Evolutionary conservation across 2,888 invertebrate genomes (phyloP).

Genomic region (Caenorhabditis sp.): DNA sequence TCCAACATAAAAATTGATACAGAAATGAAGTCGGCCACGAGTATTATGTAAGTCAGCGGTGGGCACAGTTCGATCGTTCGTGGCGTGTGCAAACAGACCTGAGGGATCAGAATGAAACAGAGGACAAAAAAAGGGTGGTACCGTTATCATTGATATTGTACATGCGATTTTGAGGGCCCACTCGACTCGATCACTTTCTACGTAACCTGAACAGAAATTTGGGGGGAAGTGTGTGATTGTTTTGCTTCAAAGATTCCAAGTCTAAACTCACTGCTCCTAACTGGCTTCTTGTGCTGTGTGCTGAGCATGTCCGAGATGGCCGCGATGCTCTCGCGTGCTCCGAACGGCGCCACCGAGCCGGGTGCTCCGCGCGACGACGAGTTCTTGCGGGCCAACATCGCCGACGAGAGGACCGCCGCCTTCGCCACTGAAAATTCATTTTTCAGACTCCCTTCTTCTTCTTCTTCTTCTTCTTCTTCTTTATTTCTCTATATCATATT

Average conservation of each 20-base stretch:
- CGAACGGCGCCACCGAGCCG: conserved; percentile 56
- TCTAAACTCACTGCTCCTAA: conserved; percentile 55
- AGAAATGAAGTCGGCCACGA: conserved; percentile 90
- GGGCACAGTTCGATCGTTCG: conserved; percentile 92
- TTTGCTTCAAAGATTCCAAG: neutral
- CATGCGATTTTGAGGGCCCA: conserved; percentile 70
- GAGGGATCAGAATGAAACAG: neutral
- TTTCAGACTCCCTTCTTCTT: too few species aligned
- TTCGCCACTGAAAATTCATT: conserved; percentile 78
- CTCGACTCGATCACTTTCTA: conserved; percentile 64
- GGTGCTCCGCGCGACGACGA: conserved; percentile 64
- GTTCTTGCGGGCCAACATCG: conserved; percentile 73
- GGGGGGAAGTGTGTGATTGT: neutral
- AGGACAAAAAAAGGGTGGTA: conserved; percentile 12
- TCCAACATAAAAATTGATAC: conserved; percentile 95
- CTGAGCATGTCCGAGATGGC: conserved; percentile 69
- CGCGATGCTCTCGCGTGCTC: conserved; percentile 68
- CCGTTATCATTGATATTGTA: conserved; percentile 80
- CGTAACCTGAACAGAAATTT: conserved; percentile 58
- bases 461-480: conserved; percentile 13
- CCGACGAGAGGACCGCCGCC: conserved; percentile 73
- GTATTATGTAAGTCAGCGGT: conserved; percentile 87
- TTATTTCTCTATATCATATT: neutral
- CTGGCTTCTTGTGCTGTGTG: conserved; percentile 63
- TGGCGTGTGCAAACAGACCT: conserved; percentile 95